These are phyloP conservation scores for Tragelaphus imberbis DNA, from an alignment of 2,113 vertebrate genomes.

Conservation along the genomic window DNA sequence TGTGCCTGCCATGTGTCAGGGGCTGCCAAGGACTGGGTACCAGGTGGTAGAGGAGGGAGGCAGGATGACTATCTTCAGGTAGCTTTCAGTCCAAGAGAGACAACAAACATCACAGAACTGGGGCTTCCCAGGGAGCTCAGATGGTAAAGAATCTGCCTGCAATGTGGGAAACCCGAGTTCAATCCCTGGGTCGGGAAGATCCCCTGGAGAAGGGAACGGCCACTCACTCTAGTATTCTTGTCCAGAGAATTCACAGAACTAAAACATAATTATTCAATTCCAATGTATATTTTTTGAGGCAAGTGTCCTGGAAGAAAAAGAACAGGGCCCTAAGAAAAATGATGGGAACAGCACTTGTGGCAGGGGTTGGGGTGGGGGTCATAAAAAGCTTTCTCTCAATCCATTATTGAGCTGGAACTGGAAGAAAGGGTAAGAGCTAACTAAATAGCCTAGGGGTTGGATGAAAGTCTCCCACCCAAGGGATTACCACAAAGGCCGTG, in stretches of 20 bases:
- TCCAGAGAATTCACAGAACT: not conserved
- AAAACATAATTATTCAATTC: not conserved
- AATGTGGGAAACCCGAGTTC: not conserved
- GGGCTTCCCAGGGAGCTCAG: not conserved
- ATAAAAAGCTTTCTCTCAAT: not conserved
- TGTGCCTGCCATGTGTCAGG: not conserved
- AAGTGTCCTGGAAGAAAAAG: not conserved
- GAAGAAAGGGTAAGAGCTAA: not conserved
- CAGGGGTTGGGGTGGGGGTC: fast-evolving
- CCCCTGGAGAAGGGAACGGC: not conserved
- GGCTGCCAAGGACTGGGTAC: not conserved
- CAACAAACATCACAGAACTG: not conserved
- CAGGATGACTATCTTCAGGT: not conserved
- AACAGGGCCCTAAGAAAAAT: not conserved
- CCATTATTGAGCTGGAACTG: not conserved
- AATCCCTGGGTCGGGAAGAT: not conserved
- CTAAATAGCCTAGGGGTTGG: not conserved
- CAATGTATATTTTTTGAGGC: not conserved
- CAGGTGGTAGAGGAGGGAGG: not conserved
- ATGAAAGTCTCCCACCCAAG: not conserved
- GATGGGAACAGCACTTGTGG: not conserved
- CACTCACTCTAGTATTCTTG: not conserved
- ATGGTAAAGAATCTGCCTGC: not conserved
- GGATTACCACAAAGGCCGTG: not conserved
- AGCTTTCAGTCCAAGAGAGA: not conserved